Evolutionary conservation across 2,113 vertebrate genomes (phyloP), one percentile per base, ranked within the genome.

Genomic region (Porphyrio hochstetteri): DNA sequence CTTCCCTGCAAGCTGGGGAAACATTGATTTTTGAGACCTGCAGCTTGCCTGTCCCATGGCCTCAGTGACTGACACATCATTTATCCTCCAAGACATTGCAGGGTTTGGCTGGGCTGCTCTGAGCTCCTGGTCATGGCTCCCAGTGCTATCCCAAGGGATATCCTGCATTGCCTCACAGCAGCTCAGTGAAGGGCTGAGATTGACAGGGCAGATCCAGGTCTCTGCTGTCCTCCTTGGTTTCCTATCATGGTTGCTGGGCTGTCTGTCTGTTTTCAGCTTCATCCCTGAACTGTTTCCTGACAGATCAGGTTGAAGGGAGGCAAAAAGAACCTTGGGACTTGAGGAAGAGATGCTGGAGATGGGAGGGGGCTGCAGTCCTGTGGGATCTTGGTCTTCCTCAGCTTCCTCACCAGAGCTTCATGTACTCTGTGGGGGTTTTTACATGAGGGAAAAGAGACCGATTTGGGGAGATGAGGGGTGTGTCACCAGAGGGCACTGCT

Each of bases 101-200:
- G 27, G 33, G 6, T 75, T 8, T 88, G 16, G 2, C 35, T 55
- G 25, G 44, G 29, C 35, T 86, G 46, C 65, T 82, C 19, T 6
- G 3, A 65, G 75, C 25, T 93, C 42, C 13, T 18, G 16, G 42
- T 53, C 7, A 3, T 19, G 7, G n/a, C 13, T 63, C 42, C 36
- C 4, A 4, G 2, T 59, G n/a, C n/a, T 59, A 65, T 75, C 65
- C 8, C 27, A 11, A 20, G 9, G 35, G 16, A 29, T 35, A 16
- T 55, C 7, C 20, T 0, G 0, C 2, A 1, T 42, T 4, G 1
- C 25, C 46, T 28, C 5, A 1, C 19, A 35, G 42, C 48, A 52
- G 1, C 59, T 29, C 29, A 0, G 11, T 9, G 68, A 72, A 9
- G 55, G 50, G 33, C 25, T 75, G 72, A 40, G 25, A 23, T 6